These are phyloP conservation scores for Drosophila miranda DNA, from an alignment of 1,140 invertebrate genomes.

Conservation along the genomic window DNA sequence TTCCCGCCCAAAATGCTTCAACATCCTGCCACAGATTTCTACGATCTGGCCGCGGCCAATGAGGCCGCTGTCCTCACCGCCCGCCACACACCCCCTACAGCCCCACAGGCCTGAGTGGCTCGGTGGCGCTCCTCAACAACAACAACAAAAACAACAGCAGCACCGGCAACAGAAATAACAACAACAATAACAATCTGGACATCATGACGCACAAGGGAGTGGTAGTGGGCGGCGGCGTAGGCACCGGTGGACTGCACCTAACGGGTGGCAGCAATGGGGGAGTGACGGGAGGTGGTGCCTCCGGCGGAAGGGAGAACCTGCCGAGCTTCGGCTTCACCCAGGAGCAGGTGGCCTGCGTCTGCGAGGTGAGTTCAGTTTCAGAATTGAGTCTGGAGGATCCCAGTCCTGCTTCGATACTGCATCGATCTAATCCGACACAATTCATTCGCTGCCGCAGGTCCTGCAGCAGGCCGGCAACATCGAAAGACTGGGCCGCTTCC, in stretches of 20 bases:
- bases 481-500: slow-evolving; percentile 96
- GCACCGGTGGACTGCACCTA: slow-evolving; percentile 53
- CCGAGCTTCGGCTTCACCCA: slow-evolving; percentile 98
- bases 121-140: slow-evolving; percentile 64
- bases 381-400: no score
- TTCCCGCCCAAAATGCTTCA: slow-evolving; percentile 66
- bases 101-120: slow-evolving; percentile 66
- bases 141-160: slow-evolving; percentile 45
- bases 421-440: background rate
- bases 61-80: slow-evolving; percentile 74
- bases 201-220: slow-evolving; percentile 73
- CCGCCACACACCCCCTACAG: slow-evolving; percentile 78
- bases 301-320: slow-evolving; percentile 88
- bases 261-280: slow-evolving; percentile 56
- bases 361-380: slow-evolving; percentile 88
- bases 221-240: slow-evolving; percentile 25
- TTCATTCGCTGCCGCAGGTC: slow-evolving; percentile 84
- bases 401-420: background rate
- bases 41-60: slow-evolving; percentile 78
- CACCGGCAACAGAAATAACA: slow-evolving; percentile 64
- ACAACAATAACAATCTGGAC: slow-evolving; percentile 71
- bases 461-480: slow-evolving; percentile 99
- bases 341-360: slow-evolving; percentile 99
- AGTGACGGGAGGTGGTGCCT: slow-evolving; percentile 51
- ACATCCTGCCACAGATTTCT: slow-evolving; percentile 82